These are phyloP conservation scores for Chaenocephalus aceratus DNA, from an alignment of 2,113 vertebrate species.

Conservation along the genomic window DNA sequence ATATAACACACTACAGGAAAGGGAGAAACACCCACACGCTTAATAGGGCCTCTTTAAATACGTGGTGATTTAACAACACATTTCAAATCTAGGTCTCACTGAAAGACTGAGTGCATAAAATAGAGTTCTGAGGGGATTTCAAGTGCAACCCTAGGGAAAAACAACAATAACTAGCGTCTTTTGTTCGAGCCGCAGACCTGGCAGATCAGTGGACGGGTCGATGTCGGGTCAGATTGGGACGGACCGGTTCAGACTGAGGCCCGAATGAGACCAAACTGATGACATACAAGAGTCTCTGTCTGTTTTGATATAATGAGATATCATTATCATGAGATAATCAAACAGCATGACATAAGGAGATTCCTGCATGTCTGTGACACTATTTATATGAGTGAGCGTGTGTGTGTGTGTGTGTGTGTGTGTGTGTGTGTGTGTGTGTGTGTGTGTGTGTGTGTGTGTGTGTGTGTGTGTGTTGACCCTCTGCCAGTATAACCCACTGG, in stretches of 20 bases:
- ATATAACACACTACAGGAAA: too few species aligned
- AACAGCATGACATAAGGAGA: slow-evolving; percentile 57
- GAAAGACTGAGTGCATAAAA: not conserved
- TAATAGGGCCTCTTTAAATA: too few species aligned
- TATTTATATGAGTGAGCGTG: slow-evolving; percentile 15
- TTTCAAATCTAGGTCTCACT: not conserved
- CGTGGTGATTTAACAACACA: not conserved
- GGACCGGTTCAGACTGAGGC: not conserved
- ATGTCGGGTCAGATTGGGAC: slow-evolving; percentile 15
- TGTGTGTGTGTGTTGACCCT: slow-evolving; percentile 17
- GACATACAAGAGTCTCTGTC: slow-evolving; percentile 66
- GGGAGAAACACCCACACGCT: too few species aligned
- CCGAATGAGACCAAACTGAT: slow-evolving; percentile 19
- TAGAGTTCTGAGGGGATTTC: not conserved
- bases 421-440: slow-evolving; percentile 12
- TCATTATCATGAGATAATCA: slow-evolving; percentile 46
- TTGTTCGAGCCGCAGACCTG: slow-evolving; percentile 29
- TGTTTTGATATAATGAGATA: too few species aligned
- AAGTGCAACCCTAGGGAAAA: not conserved
- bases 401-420: slow-evolving; percentile 16
- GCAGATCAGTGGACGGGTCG: slow-evolving; percentile 14
- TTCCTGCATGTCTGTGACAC: slow-evolving; percentile 19
- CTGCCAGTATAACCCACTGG: slow-evolving; percentile 49
- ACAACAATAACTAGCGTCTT: slow-evolving; percentile 17
- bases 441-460: slow-evolving; percentile 11